Percentiles rank a stretch among this genome's conserved stretches.
Conservation (phyloP, 2,888 invertebrate genomes). For the Mythimna vitellina region DNA sequence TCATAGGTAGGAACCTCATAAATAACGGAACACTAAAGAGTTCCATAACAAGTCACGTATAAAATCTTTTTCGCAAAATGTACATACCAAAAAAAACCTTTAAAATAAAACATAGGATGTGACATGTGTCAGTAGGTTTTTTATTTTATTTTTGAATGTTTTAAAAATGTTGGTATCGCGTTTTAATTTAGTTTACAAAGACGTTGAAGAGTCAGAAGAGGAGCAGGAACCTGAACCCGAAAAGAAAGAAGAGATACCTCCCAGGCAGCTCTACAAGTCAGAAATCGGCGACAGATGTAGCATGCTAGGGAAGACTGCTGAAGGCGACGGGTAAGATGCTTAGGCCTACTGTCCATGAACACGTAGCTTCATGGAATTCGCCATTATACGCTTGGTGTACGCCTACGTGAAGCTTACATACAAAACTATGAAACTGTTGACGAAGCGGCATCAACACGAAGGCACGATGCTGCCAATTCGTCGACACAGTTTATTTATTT, state of each 20-base stretch:
- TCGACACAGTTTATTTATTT: no score
- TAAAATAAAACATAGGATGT: not conserved
- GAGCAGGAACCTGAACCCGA: not conserved
- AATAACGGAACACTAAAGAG: not conserved
- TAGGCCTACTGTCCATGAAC: not conserved
- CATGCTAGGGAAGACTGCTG: conserved; percentile 85
- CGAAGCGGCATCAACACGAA: no score
- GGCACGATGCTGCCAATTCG: no score
- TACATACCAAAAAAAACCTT: not conserved
- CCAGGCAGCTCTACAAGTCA: conserved; percentile 72
- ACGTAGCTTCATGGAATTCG: no score
- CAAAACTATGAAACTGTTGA: no score
- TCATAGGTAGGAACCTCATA: no score
- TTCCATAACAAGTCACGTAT: not conserved
- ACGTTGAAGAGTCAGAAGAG: conserved; percentile 36
- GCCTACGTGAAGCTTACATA: no score
- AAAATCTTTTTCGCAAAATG: conserved; percentile 11
- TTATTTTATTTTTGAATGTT: not conserved
- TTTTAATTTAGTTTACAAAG: conserved; percentile 67
- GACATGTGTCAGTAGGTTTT: not conserved
- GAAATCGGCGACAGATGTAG: conserved; percentile 82
- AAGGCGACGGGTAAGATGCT: conserved; percentile 82
- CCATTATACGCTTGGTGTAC: no score
- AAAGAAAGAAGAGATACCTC: conserved; percentile 58
- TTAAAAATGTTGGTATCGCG: conserved; percentile 80